Percentiles rank a stretch among this genome's conserved stretches.
phyloP scores from a whole-genome alignment of 2,113 vertebrate genomes.

The Epinephelus moara region DNA sequence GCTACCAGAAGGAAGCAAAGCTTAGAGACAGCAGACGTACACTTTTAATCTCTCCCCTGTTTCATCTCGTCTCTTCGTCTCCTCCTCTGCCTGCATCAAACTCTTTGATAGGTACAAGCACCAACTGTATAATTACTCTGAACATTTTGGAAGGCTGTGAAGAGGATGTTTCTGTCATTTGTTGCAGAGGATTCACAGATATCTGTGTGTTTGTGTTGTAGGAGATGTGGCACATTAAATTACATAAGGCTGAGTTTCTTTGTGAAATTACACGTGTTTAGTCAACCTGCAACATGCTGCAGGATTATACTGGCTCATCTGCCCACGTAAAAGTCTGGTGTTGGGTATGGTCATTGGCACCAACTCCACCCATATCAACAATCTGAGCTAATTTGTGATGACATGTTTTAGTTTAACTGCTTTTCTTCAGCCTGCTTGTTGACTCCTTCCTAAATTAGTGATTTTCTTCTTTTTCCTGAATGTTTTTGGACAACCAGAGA shows the following conservation, averaged over 20 bases:
- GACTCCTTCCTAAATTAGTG: not conserved
- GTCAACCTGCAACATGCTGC: conserved; percentile 39
- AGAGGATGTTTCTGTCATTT: conserved; percentile 44
- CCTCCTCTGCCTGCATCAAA: conserved; percentile 45
- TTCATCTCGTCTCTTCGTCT: conserved; percentile 38
- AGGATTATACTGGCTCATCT: conserved; percentile 3
- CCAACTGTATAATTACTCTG: conserved; percentile 52
- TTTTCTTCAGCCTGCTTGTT: conserved; percentile 5
- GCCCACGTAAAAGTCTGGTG: not conserved
- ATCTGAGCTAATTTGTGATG: not conserved
- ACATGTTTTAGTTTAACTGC: conserved; percentile 4
- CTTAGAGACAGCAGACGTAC: conserved; percentile 52
- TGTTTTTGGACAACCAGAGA: conserved; percentile 3
- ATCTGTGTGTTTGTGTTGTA: conserved; percentile 9
- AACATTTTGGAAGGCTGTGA: conserved; percentile 42
- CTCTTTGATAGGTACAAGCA: conserved; percentile 64
- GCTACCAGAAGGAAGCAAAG: conserved; percentile 41
- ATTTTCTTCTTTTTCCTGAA: not conserved
- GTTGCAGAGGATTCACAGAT: conserved; percentile 18
- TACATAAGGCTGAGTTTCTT: not conserved
- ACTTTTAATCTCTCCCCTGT: conserved; percentile 55
- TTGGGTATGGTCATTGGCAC: not conserved
- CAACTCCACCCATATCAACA: not conserved
- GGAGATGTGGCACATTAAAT: not conserved
- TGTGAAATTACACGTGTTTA: conserved; percentile 12